A percentile compares a stretch with the other conserved stretches of the same genome.
Conservation (phyloP, 2,888 invertebrate genomes). For the Darwinula stevensoni region DNA sequence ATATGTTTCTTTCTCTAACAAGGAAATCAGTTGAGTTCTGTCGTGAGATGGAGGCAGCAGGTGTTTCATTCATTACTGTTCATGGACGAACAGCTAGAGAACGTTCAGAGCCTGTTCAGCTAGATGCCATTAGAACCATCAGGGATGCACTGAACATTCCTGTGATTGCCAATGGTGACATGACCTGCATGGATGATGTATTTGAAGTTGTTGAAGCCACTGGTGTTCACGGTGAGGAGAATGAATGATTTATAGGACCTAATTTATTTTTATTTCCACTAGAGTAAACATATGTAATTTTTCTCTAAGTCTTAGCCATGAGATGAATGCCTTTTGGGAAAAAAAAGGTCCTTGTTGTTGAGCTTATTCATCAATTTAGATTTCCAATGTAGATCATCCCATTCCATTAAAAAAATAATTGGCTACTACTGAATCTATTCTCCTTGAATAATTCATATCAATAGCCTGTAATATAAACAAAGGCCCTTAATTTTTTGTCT, state of each 20-base stretch:
- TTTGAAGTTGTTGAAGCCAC: slow-evolving; percentile 30
- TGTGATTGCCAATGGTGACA: slow-evolving; percentile 72
- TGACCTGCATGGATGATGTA: slow-evolving; percentile 41
- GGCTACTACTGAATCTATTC: slow-evolving; percentile 9
- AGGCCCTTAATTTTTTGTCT: too few relatives aligned
- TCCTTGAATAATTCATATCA: too few relatives aligned
- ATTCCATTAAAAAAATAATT: background rate
- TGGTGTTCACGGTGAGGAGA: slow-evolving; percentile 28
- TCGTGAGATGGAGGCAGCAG: slow-evolving; percentile 45
- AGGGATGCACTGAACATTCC: slow-evolving; percentile 43
- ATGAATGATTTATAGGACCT: background rate
- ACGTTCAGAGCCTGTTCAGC: slow-evolving; percentile 33
- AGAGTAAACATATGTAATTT: background rate
- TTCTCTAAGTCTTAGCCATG: too few relatives aligned
- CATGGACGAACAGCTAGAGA: slow-evolving; percentile 72
- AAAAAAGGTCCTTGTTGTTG: background rate
- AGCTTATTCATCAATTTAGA: background rate
- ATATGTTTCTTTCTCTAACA: slow-evolving; percentile 5
- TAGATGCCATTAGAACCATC: slow-evolving; percentile 35
- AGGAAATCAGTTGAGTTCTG: slow-evolving; percentile 44
- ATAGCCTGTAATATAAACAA: too few relatives aligned
- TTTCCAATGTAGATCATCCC: background rate
- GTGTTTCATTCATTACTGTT: slow-evolving; percentile 59
- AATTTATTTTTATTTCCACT: background rate
- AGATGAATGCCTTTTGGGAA: background rate